Evolutionary conservation across 2,113 vertebrate genomes (phyloP).

Genomic region (Heterotilapia buettikoferi): DNA sequence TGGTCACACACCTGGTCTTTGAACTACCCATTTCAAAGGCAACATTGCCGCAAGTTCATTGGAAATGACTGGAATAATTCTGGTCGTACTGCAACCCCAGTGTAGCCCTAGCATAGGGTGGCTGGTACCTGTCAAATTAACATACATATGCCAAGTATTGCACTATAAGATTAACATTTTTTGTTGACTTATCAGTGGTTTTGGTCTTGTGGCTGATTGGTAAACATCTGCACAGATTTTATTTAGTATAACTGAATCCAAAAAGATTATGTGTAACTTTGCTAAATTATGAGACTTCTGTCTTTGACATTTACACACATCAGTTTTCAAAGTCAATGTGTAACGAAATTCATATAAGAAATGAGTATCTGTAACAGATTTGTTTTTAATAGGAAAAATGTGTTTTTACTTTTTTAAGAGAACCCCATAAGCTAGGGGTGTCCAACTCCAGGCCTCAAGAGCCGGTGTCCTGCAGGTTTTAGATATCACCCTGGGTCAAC

Average conservation of each 20-base stretch:
- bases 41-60: neutral
- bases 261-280: neutral
- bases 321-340: neutral
- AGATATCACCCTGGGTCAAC: neutral
- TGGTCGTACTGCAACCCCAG: neutral
- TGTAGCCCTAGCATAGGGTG: neutral
- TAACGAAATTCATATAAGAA: neutral
- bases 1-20: neutral
- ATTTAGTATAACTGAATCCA: neutral
- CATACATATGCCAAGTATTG: neutral
- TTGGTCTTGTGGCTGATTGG: neutral
- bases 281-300: neutral
- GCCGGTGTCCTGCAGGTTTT: neutral
- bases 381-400: neutral
- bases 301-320: neutral
- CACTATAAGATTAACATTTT: neutral
- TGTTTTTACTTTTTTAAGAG: neutral
- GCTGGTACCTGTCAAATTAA: neutral
- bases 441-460: fast-evolving
- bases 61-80: neutral
- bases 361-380: neutral
- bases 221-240: neutral
- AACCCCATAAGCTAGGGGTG: neutral
- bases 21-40: neutral
- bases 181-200: neutral